A percentile compares a stretch with the other conserved stretches of the same genome.
Conservation (phyloP, 2,888 invertebrate species). For the Pilophorus perplexus region DNA sequence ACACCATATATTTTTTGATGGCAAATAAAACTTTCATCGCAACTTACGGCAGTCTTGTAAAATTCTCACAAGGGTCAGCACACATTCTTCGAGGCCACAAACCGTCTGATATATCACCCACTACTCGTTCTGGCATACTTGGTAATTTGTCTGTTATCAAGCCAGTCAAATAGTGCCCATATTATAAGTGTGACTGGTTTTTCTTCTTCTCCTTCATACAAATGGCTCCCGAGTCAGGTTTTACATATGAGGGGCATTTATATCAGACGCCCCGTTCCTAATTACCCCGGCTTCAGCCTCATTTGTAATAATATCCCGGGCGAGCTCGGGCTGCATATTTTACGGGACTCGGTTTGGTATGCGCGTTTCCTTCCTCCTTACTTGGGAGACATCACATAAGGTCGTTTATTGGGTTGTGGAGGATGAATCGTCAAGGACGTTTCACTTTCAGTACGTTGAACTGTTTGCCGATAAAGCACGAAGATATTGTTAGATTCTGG, state of each 20-base stretch:
- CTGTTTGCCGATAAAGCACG: too few species aligned
- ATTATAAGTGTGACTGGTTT: slow-evolving; percentile 23
- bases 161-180: slow-evolving; percentile 10
- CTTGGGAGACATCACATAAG: too few species aligned
- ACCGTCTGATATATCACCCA: neutral
- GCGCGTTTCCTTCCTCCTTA: slow-evolving; percentile 17
- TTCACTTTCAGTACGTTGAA: too few species aligned
- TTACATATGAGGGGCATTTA: slow-evolving; percentile 37
- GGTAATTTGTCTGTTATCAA: slow-evolving; percentile 36
- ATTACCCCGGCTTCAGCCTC: slow-evolving; percentile 28
- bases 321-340: slow-evolving; percentile 23
- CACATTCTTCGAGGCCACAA: neutral
- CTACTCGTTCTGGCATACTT: neutral
- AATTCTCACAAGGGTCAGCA: too few species aligned
- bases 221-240: slow-evolving; percentile 24
- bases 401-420: too few species aligned
- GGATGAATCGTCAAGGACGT: slow-evolving; percentile 22
- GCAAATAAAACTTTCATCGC: too few species aligned
- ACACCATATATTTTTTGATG: too few species aligned
- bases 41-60: too few species aligned
- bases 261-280: slow-evolving; percentile 34
- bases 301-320: slow-evolving; percentile 37
- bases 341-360: neutral
- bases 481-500: too few species aligned
- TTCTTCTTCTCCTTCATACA: neutral